Conservation (phyloP, 23 tunicate genomes). For the Halocynthia aurantium region DNA sequence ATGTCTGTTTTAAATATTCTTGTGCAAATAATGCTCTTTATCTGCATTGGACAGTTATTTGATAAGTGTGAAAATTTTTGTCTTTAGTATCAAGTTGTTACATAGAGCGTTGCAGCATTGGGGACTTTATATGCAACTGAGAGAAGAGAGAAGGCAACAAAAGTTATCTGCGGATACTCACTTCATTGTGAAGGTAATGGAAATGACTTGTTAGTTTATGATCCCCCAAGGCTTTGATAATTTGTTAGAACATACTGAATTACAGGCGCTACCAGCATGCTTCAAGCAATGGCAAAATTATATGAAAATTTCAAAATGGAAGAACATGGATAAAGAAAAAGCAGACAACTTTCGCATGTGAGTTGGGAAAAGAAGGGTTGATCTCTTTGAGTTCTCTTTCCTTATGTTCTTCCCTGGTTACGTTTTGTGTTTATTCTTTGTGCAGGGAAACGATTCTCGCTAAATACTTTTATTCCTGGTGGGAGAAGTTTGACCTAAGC, state of each 20-base stretch:
- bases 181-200: constrained; percentile 42
- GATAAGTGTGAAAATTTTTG: no score
- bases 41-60: no score
- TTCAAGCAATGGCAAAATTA: constrained; percentile 47
- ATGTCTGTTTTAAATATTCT: no score
- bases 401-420: background rate
- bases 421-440: background rate
- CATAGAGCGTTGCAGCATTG: background rate
- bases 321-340: constrained; percentile 27
- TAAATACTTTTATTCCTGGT: constrained; percentile 73
- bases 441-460: constrained; percentile 34
- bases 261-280: constrained; percentile 47
- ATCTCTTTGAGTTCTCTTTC: background rate
- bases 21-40: no score
- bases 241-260: background rate
- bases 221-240: no score
- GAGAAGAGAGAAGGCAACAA: constrained; percentile 13
- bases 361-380: background rate
- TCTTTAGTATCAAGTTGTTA: background rate
- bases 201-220: no score
- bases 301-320: constrained; percentile 25
- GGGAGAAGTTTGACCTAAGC: constrained; percentile 41
- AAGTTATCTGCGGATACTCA: constrained; percentile 52
- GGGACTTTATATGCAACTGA: constrained; percentile 9
- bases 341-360: constrained; percentile 49